Conservation (phyloP, 2,797 vertebrate species). For the Schizopygopsis malacanthus region DNA sequence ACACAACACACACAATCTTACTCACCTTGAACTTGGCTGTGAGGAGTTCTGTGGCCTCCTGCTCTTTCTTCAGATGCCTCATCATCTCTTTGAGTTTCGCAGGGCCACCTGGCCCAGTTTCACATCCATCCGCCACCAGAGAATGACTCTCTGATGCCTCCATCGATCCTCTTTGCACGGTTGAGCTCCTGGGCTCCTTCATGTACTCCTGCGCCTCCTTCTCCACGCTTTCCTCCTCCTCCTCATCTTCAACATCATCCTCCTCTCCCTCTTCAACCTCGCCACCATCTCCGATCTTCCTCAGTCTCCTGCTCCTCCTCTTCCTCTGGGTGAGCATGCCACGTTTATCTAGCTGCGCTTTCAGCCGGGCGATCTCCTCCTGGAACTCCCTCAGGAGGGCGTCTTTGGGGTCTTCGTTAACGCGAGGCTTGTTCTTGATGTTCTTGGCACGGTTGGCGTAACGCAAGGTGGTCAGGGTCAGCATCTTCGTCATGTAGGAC, state of each 20-base stretch:
- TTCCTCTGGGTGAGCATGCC: slow-evolving; percentile 52
- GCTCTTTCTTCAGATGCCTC: slow-evolving; percentile 90
- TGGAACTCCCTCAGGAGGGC: slow-evolving; percentile 94
- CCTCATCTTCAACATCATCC: slow-evolving; percentile 69
- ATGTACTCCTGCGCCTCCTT: slow-evolving; percentile 89
- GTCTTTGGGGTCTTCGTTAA: slow-evolving; percentile 98
- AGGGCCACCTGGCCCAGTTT: no score
- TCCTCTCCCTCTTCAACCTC: slow-evolving; percentile 65
- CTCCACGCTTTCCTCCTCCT: slow-evolving; percentile 79
- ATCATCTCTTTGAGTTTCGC: slow-evolving; percentile 99
- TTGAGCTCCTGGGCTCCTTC: slow-evolving; percentile 91
- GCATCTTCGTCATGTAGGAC: slow-evolving; percentile 91
- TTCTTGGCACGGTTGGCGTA: slow-evolving; percentile 97
- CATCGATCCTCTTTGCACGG: no score
- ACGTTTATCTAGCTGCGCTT: slow-evolving; percentile 88
- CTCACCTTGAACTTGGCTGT: slow-evolving; percentile 93
- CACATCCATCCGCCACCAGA: slow-evolving; percentile 87
- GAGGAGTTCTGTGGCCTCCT: slow-evolving; percentile 90
- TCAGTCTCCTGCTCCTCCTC: slow-evolving; percentile 84
- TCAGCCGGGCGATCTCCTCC: slow-evolving; percentile 90
- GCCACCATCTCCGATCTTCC: slow-evolving; percentile 75
- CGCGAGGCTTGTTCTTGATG: slow-evolving; percentile 94
- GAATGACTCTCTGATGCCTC: slow-evolving; percentile 93
- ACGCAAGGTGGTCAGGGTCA: slow-evolving; percentile 92
- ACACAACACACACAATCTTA: slow-evolving; percentile 17